Evolutionary conservation across 1,140 invertebrate genomes (phyloP).

Genomic region (Metopolophium dirhodum): DNA sequence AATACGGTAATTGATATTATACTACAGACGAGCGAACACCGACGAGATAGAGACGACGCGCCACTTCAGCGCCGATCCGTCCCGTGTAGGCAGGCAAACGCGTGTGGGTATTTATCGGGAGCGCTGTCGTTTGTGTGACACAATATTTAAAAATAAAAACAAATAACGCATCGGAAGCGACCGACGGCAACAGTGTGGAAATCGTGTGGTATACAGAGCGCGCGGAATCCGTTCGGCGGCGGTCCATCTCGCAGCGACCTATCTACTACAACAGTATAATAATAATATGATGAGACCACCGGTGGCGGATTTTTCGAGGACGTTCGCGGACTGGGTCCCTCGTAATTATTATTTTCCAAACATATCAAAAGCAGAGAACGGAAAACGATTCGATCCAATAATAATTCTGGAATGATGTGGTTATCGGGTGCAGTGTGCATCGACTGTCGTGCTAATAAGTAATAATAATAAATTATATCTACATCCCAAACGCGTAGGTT

Average conservation of each 20-base stretch:
- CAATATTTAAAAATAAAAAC: conserved; percentile 30
- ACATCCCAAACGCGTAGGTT: too few species aligned
- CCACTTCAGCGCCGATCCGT: neutral
- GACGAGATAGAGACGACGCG: neutral
- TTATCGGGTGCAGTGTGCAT: neutral
- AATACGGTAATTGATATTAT: neutral
- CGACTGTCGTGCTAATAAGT: neutral
- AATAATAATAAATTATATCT: neutral
- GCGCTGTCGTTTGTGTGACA: neutral
- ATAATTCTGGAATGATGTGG: neutral
- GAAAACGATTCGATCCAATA: neutral
- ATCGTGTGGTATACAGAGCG: neutral
- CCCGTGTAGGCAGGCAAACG: neutral
- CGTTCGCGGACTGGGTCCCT: neutral
- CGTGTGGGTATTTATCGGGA: neutral
- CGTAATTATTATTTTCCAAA: neutral
- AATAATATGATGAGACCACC: too few species aligned
- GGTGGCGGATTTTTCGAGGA: neutral
- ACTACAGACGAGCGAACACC: neutral
- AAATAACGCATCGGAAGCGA: neutral
- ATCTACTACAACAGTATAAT: neutral
- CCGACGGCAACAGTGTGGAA: neutral
- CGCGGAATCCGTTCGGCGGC: neutral
- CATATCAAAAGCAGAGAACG: neutral
- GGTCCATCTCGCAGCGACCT: neutral